Evolutionary conservation across 2,113 vertebrate genomes (phyloP), one percentile per base, ranked within the genome.

Genomic region (Chitala chitala): DNA sequence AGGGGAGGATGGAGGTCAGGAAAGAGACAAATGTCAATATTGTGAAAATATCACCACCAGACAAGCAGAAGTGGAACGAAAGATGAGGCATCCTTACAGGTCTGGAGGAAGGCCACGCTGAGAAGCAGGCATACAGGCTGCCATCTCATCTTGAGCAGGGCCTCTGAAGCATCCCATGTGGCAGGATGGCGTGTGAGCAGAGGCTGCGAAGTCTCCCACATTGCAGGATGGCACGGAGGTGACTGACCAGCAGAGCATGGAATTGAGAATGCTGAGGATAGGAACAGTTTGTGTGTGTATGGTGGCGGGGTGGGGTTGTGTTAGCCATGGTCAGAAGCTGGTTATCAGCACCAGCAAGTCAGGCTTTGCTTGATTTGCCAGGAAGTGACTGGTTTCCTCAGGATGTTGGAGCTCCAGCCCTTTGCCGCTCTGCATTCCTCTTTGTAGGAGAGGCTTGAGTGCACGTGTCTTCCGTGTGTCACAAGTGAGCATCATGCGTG

Each of bases 321-420:
- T 78, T 55, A 56, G 80, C 78, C 75, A 84, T 80, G 8, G 78
- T 68, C 71, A 31, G 73, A n/a, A 12, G 31, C 12, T 13, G n/a
- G 83, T 84, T 84, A 82, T 87, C 82, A 78, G 64, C 29, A 71
- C 24, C 10, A 66, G 74, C 81, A 80, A 81, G 75, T 53, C 73
- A 31, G 5, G 77, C 72, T 78, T 79, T 75, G 75, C 77, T 82
- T 85, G 79, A 87, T 87, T 86, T 84, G 73, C 74, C 85, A 90
- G 89, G 87, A 90, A 89, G 89, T 83, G 84, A 88, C 78, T 86
- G 84, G 86, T 85, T 90, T 91, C 90, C 89, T 91, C 82, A 89
- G 90, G 90, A 92, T 87, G 88, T 88, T 76, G 77, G 24, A 38
- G 78, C 79, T 31, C 72, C 80, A 55, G 56, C 77, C 77, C 80